Percentiles rank a stretch among this genome's conserved stretches.
These are phyloP conservation scores for Tapirus indicus DNA, from an alignment of 2,797 vertebrate species.

Conservation along the genomic window DNA sequence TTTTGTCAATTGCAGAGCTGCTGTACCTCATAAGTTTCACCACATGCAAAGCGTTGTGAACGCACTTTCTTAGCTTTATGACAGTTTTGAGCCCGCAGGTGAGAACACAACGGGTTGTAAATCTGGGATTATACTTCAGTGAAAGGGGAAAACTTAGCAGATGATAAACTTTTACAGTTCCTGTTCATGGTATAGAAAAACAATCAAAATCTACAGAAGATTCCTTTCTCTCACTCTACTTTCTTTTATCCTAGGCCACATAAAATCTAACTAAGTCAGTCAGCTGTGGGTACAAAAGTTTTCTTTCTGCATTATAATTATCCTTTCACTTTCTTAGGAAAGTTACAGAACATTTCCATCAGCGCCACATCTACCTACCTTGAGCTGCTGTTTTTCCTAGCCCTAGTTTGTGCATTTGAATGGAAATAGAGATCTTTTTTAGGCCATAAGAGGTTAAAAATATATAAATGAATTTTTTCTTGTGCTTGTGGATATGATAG, in stretches of 20 bases:
- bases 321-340: background rate
- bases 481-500: background rate
- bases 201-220: background rate
- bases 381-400: background rate
- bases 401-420: background rate
- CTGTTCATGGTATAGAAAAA: background rate
- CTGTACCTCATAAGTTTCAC: background rate
- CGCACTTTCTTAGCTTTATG: background rate
- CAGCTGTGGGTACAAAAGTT: background rate
- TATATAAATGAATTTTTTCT: background rate
- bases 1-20: background rate
- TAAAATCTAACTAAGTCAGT: conserved; percentile 8
- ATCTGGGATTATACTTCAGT: background rate
- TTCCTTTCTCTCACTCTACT: background rate
- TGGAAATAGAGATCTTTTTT: background rate
- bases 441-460: background rate
- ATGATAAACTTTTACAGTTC: background rate
- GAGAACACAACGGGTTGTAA: background rate
- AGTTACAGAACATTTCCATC: background rate
- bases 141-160: background rate
- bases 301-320: background rate
- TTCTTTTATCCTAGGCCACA: background rate
- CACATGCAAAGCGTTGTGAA: background rate
- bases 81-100: background rate
- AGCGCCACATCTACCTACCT: background rate